Evolutionary conservation across 2,113 vertebrate genomes (phyloP).

Genomic region (Rhineura floridana): DNA sequence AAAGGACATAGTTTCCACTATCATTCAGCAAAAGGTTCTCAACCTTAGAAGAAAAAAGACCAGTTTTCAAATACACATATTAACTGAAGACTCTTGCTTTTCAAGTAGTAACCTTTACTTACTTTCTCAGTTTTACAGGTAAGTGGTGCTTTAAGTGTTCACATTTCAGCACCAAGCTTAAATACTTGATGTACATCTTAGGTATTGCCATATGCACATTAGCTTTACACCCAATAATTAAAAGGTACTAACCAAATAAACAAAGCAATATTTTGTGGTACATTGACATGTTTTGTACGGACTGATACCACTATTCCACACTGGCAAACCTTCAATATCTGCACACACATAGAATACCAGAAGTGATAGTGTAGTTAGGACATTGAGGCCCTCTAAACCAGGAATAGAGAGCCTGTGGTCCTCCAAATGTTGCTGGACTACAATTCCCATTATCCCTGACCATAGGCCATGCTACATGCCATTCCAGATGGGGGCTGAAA

Average conservation of each 20-base stretch:
- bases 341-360: background rate
- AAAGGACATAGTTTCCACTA: conserved; percentile 92
- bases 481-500: too few relatives aligned
- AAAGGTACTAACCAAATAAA: background rate
- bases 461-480: too few relatives aligned
- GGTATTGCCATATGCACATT: background rate
- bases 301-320: background rate
- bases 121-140: background rate
- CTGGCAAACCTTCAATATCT: background rate
- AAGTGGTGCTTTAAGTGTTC: background rate
- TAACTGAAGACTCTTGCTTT: background rate
- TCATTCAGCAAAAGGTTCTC: conserved; percentile 96
- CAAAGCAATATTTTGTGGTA: background rate
- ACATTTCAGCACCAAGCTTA: background rate
- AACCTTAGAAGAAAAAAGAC: conserved; percentile 80
- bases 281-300: background rate
- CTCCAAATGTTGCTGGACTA: background rate
- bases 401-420: background rate
- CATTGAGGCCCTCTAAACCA: background rate
- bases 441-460: too few relatives aligned
- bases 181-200: background rate
- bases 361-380: too few relatives aligned
- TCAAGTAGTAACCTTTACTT: background rate
- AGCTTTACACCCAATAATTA: too few relatives aligned
- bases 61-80: background rate